These are phyloP conservation scores for Polydesmus complanatus DNA, from an alignment of 2,888 invertebrate genomes.

Conservation along the genomic window DNA sequence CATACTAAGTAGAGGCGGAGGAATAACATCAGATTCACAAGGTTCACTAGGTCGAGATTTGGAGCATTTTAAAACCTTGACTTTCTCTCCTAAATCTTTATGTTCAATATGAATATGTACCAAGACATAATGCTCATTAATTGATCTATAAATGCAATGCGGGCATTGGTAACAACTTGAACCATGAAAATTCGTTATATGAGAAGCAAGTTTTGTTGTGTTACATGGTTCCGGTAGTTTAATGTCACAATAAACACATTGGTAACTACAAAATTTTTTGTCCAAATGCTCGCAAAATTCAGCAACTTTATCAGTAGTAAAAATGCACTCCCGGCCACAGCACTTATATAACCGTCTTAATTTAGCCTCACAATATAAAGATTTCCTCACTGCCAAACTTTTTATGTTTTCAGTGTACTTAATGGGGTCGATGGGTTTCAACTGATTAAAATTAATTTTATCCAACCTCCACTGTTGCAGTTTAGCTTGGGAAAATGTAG, in stretches of 20 bases:
- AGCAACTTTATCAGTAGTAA: not conserved
- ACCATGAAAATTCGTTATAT: constrained; percentile 2
- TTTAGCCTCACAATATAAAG: not conserved
- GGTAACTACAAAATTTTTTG: not conserved
- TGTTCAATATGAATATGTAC: not conserved
- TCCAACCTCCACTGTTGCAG: too few species aligned
- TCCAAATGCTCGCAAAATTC: constrained; percentile 3
- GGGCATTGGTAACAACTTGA: constrained; percentile 3
- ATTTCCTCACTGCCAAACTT: not conserved
- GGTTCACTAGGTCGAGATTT: too few species aligned
- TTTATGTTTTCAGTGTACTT: not conserved
- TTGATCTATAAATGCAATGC: constrained; percentile 5
- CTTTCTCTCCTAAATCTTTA: not conserved
- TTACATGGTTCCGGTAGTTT: too few species aligned
- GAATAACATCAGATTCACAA: too few species aligned
- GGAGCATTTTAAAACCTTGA: not conserved
- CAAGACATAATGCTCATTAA: not conserved
- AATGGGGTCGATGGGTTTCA: too few species aligned
- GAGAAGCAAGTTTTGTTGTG: too few species aligned
- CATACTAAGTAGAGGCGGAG: not conserved
- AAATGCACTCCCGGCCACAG: constrained; percentile 1
- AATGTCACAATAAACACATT: constrained; percentile 9
- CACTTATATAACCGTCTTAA: constrained; percentile 9
- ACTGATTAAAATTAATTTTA: too few species aligned
- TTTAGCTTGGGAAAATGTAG: too few species aligned